These are phyloP conservation scores for Brachypalpus laphriformis DNA, from an alignment of 2,888 invertebrate species.

Conservation along the genomic window DNA sequence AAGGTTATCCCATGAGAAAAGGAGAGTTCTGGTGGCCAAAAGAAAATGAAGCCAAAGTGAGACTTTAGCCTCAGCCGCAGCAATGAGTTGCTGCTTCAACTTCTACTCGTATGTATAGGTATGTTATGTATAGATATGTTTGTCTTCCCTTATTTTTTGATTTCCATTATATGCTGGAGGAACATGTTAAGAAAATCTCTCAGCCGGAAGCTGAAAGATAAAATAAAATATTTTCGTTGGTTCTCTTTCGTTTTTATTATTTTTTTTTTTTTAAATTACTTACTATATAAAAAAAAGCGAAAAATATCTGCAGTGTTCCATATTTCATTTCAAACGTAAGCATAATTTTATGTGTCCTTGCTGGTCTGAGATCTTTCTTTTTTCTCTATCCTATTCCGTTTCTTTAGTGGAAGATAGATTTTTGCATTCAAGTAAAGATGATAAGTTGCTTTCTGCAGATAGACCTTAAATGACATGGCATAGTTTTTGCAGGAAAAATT, in stretches of 20 bases:
- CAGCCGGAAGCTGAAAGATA: constrained; percentile 65
- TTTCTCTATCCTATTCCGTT: neutral
- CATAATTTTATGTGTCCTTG: constrained; percentile 33
- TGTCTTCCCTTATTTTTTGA: constrained; percentile 37
- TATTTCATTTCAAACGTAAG: constrained; percentile 48
- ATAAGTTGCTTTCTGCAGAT: constrained; percentile 15
- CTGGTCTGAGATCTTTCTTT: neutral
- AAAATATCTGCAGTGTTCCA: constrained; percentile 57
- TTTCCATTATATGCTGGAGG: constrained; percentile 35
- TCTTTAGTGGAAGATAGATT: constrained; percentile 5
- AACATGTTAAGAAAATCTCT: constrained; percentile 59
- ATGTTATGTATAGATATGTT: constrained; percentile 2
- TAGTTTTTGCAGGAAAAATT: neutral
- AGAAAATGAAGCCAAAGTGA: constrained; percentile 33
- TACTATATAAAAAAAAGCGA: constrained; percentile 26
- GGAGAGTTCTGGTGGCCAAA: constrained; percentile 16
- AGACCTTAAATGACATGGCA: neutral
- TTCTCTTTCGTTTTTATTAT: neutral
- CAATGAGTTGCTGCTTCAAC: constrained; percentile 15
- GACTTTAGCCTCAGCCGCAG: constrained; percentile 17
- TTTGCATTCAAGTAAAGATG: constrained; percentile 30
- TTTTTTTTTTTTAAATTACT: constrained; percentile 40
- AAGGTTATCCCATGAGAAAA: constrained; percentile 7
- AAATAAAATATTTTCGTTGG: constrained; percentile 39
- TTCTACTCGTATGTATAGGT: constrained; percentile 18